Conservation (phyloP, 2,888 invertebrate species). For the Caenorhabditis wallacei region DNA sequence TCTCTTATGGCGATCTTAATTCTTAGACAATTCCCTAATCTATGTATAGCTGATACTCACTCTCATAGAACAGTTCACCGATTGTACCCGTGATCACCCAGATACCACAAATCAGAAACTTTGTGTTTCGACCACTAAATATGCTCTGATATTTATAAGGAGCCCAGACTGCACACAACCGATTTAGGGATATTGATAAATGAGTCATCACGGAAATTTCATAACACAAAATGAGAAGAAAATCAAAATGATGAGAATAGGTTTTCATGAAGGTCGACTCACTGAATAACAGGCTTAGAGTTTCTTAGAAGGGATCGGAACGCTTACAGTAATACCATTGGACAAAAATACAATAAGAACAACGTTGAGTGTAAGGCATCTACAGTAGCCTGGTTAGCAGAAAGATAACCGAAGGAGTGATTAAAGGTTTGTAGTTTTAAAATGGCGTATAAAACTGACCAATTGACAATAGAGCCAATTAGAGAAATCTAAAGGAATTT, state of each 20-base stretch:
- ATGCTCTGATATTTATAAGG: conserved; percentile 19
- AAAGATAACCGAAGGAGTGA: conserved; percentile 30
- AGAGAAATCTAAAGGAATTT: neutral
- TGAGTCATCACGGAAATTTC: conserved; percentile 64
- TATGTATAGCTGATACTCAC: conserved; percentile 16
- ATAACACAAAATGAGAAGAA: conserved; percentile 56
- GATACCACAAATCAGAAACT: conserved; percentile 28
- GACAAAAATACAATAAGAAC: conserved; percentile 28
- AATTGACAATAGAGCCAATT: conserved; percentile 13
- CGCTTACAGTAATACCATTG: conserved; percentile 29
- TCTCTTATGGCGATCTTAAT: too few relatives aligned
- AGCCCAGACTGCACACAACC: conserved; percentile 43
- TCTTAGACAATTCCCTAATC: neutral
- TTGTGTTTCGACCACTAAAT: conserved; percentile 38
- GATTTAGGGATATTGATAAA: conserved; percentile 60
- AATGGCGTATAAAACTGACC: conserved; percentile 26
- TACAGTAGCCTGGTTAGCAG: conserved; percentile 31
- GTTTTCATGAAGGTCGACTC: conserved; percentile 27
- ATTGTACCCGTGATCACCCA: conserved; percentile 41
- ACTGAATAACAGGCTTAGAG: conserved; percentile 32
- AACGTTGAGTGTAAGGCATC: conserved; percentile 22
- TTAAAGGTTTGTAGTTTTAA: conserved; percentile 18
- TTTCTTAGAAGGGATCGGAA: neutral
- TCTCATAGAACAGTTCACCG: conserved; percentile 46
- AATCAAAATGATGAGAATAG: conserved; percentile 37